Conservation (phyloP, 2,888 invertebrate species). For the Smittia sp. region DNA sequence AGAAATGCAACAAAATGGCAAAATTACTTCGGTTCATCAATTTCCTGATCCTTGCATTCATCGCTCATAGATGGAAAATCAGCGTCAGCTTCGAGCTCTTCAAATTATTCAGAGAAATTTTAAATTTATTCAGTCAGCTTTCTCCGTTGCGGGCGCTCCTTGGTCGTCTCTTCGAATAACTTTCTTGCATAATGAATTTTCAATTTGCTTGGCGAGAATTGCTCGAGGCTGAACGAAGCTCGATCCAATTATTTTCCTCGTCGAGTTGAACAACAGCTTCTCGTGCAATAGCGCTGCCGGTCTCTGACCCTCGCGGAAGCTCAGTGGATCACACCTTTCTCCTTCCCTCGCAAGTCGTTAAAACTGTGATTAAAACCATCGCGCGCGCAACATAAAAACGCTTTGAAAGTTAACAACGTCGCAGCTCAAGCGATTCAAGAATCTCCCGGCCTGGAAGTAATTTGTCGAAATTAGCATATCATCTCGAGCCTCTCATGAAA, state of each 20-base stretch:
- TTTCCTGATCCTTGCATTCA: too few species aligned
- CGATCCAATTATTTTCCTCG: neutral
- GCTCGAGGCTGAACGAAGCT: neutral
- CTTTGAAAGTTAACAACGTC: constrained; percentile 4
- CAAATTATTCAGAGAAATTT: too few species aligned
- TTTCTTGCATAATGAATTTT: neutral
- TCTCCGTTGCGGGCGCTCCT: too few species aligned
- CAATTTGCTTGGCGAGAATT: neutral
- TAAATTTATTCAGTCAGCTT: too few species aligned
- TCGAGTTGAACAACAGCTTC: neutral
- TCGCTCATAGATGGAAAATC: too few species aligned
- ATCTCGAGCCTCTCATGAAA: neutral
- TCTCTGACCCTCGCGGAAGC: too few species aligned
- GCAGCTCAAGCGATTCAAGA: neutral
- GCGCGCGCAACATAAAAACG: neutral
- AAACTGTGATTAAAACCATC: neutral
- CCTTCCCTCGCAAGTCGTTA: neutral
- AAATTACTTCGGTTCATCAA: too few species aligned
- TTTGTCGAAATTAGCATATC: constrained; percentile 9
- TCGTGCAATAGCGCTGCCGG: too few species aligned
- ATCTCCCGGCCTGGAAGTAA: neutral
- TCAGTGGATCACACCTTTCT: too few species aligned
- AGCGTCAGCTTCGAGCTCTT: too few species aligned
- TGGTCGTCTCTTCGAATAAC: neutral
- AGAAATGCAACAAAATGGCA: too few species aligned